Base-by-base conservation (phyloP, 1,140 invertebrate species). In the Brachionus angularis region DNA sequence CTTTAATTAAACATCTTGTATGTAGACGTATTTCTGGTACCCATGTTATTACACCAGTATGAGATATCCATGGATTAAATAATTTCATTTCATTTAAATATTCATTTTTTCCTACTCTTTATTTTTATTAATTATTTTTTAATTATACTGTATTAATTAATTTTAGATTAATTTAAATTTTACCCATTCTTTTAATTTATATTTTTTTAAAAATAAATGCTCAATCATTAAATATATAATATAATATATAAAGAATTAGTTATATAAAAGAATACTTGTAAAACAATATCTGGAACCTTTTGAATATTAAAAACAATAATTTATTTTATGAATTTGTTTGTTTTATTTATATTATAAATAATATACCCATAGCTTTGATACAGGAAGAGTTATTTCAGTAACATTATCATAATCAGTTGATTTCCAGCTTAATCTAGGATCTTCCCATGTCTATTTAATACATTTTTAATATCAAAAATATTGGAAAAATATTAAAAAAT, bases 171-270 rank as follows among this genome's bases (percentile, higher is more conserved):
- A n/a, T n/a, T n/a, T n/a, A n/a, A 46, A 33, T 36, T 34, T 58
- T 67, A 67, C 62, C 62, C 62, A 36, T 67, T 67, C 62, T 67
- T n/a, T n/a, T n/a, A n/a, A n/a, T n/a, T n/a, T n/a, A n/a, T n/a
- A n/a, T n/a, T n/a, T n/a, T n/a, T n/a, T 23, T 10, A 46, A 67
- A 47, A 49, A 47, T 34, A 21, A 50, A 67, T 47, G 5, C 23
- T 31, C 18, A 46, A 29, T 50, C n/a, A 8, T 29, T 47, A 47
- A n/a, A n/a, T n/a, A n/a, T n/a, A n/a, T n/a, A n/a, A n/a, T n/a
- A n/a, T n/a, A n/a, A n/a, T n/a, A n/a, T n/a, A n/a, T n/a, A n/a
- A n/a, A n/a, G n/a, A n/a, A n/a, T n/a, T n/a, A n/a, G n/a, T n/a
- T n/a, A n/a, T n/a, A n/a, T n/a, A n/a, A n/a, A n/a, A n/a, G n/a